Evolutionary conservation across 2,888 invertebrate species (phyloP).

Genomic region (Sesamia inferens): DNA sequence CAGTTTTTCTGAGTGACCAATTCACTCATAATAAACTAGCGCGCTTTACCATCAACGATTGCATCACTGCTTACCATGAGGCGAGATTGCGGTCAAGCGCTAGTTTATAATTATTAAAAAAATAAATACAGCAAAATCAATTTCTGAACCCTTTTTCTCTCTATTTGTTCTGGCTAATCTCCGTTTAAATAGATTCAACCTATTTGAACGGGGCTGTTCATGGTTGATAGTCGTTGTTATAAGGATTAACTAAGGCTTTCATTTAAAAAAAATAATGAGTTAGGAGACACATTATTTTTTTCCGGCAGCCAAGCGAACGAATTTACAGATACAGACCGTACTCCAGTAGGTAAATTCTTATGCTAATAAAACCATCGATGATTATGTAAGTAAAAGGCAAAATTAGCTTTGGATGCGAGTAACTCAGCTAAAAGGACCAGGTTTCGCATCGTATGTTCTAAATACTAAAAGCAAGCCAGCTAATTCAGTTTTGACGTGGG

Average conservation of each 20-base stretch:
- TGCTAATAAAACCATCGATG: background rate
- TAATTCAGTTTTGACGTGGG: slow-evolving; percentile 51
- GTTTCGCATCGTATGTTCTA: slow-evolving; percentile 26
- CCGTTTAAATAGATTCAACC: background rate
- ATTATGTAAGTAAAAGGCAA: slow-evolving; percentile 15
- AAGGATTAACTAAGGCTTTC: background rate
- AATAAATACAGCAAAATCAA: too few relatives aligned
- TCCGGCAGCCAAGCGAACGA: background rate
- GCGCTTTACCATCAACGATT: too few relatives aligned
- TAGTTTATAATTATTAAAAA: too few relatives aligned
- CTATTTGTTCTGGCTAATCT: background rate
- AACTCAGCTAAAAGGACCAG: background rate
- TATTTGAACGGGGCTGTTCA: background rate
- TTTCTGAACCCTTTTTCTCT: background rate
- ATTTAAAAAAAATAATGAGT: background rate
- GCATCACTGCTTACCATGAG: too few relatives aligned
- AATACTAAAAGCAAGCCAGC: slow-evolving; percentile 32
- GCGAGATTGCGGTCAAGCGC: too few relatives aligned
- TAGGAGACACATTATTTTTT: background rate
- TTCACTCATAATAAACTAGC: too few relatives aligned
- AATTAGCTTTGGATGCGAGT: background rate
- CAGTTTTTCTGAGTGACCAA: too few relatives aligned
- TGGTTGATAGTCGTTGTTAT: background rate
- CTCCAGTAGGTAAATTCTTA: slow-evolving; percentile 5
- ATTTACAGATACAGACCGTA: background rate